Base-by-base conservation (phyloP, 2,797 vertebrate species). In the Siniperca undulata region DNA sequence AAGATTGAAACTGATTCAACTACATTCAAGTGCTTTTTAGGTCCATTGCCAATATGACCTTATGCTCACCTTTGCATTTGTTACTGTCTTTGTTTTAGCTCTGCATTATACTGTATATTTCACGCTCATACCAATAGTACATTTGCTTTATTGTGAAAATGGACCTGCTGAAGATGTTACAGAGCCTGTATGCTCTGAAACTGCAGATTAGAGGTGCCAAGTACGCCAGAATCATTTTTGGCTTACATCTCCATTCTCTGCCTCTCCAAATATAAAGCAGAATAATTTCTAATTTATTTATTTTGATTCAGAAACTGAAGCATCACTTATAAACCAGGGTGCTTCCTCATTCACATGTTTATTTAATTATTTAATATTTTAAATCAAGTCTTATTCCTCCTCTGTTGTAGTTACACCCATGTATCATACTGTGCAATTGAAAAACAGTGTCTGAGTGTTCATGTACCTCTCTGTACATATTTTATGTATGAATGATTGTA, bases 401-500 rank as follows among this genome's bases (percentile, higher is more conserved):
- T 66, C 80, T 78, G 58, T 77, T 87, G 82, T 75, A 72, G 70
- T 76, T 56, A n/a, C 56, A 64, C n/a, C 55, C 44, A 46, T 76
- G 71, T 77, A 78, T 83, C 70, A 72, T 75, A 66, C 46, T 70
- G 85, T 87, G 87, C 88, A 91, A 85, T 74, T 74, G 68, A 81
- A 85, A 86, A 89, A 78, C 58, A 55, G 48, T 77, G 73, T 86
- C 62, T 80, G 79, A 77, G 82, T 85, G 83, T 89, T 83, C 53
- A 77, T 83, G 86, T 90, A 90, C 88, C 80, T 90, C 78, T 91
- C 80, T 91, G 88, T 91, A 86, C 80, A 93, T 89, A 83, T 83
- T 92, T 90, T 86, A 85, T 74, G 90, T 94, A 85, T 94, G 89
- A 94, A 94, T 92, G 94, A 95, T 95, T 96, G 95, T 95, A 94